Evolutionary conservation across 2,797 vertebrate species (phyloP).

Genomic region (Mareca penelope): DNA sequence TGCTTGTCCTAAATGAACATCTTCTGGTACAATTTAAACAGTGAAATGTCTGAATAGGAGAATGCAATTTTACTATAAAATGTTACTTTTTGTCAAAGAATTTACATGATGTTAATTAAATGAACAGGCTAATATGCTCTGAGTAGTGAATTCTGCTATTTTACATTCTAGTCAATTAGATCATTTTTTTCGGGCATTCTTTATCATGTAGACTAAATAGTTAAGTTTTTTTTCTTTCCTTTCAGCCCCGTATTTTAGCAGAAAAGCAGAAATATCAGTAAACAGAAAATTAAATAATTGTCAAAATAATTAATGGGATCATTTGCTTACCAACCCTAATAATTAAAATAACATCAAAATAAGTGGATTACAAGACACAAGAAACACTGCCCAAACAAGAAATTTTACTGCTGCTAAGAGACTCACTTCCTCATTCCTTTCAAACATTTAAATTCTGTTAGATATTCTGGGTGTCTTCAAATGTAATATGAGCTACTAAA

Average conservation of each 20-base stretch:
- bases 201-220: not conserved
- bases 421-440: not conserved
- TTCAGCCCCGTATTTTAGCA: not conserved
- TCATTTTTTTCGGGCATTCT: slow-evolving; percentile 21
- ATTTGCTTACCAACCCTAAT: not conserved
- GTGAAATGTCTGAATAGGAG: not conserved
- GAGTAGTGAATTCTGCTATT: slow-evolving; percentile 17
- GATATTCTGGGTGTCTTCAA: not conserved
- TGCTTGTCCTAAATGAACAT: slow-evolving; percentile 27
- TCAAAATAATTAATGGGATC: not conserved
- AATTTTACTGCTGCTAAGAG: not conserved
- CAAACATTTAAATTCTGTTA: not conserved
- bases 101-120: slow-evolving; percentile 52
- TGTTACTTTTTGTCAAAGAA: slow-evolving; percentile 20
- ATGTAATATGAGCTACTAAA: not conserved
- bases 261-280: not conserved
- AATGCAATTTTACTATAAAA: slow-evolving; percentile 35
- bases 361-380: not conserved
- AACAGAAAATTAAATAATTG: slow-evolving; percentile 17
- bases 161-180: slow-evolving; percentile 29
- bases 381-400: not conserved
- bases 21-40: slow-evolving; percentile 17
- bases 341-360: not conserved
- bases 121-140: slow-evolving; percentile 16
- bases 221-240: not conserved